Evolutionary conservation across 92 coral and sea anemone species (phyloP), one percentile per base, ranked within the genome.

Genomic region (Umimayanthus kanabou): DNA sequence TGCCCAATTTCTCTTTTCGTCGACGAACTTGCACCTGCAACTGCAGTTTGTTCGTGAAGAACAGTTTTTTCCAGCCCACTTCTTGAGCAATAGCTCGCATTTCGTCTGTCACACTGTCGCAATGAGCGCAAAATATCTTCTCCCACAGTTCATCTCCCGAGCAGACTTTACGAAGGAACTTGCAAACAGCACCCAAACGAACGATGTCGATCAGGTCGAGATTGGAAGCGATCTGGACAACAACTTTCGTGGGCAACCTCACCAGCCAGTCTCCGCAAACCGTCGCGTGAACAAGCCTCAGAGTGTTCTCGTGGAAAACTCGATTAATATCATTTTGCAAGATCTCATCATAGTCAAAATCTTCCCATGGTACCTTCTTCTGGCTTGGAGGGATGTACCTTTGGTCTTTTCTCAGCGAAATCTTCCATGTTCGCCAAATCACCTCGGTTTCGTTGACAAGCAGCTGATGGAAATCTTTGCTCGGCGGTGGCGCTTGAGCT

Each of bases 181-280:
- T 93, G 89, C 99, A 97, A 29, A 97, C 98, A 43, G 96, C 91
- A 33, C 98, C 98, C 45, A 97, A 89, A 23, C 96, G 92, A 29
- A 94, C 94, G 58, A 97, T 89, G 90, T 97, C 98, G 71, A 92
- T 92, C 61, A 97, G 92, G 70, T 95, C 98, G 40, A 97, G 93
- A 53, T 85, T 88, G 82, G 93, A 66, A 49, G 94, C 96, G n/a
- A 97, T 91, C 73, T 89, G 97, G 50, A 94, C 90, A 40, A 97
- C 93, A 76, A 92, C 80, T 37, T 86, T 81, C 43, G 92, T 80
- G 42, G 99, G 99, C 53, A 97, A 89, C 14, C 99, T 98, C 57
- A 96, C 96, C 16, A 97, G 91, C 99, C 99, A 97, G 85, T 97
- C 99, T 77, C 98, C 98, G 73, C 99, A 97, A 26, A 94, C 96